A percentile compares a stretch with the other conserved stretches of the same genome.
Conservation (phyloP, 2,888 invertebrate species). For the Horisme vitalbata region DNA sequence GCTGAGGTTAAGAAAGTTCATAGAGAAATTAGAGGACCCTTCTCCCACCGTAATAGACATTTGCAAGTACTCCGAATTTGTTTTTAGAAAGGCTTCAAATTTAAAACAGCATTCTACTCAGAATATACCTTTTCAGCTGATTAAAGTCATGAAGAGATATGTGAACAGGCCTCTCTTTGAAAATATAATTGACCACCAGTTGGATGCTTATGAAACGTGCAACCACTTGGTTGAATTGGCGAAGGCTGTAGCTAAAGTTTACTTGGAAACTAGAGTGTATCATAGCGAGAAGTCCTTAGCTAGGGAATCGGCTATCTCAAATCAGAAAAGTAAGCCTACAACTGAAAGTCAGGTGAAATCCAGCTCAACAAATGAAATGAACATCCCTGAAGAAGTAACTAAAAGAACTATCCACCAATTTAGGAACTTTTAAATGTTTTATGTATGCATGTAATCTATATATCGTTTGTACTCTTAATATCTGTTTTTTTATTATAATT, state of each 20-base stretch:
- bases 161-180: constrained; percentile 1
- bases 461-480: no score
- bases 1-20: neutral
- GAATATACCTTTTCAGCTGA: neutral
- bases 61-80: constrained; percentile 4
- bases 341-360: no score
- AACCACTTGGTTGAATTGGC: constrained; percentile 6
- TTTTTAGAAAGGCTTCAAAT: neutral
- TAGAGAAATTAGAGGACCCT: neutral
- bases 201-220: constrained; percentile 1
- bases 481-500: no score
- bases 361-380: no score
- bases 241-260: constrained; percentile 2
- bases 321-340: neutral
- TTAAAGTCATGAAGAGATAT: constrained; percentile 5
- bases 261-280: constrained; percentile 5
- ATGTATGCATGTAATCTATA: no score
- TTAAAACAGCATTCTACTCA: neutral
- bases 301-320: no score
- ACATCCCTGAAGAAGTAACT: no score
- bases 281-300: no score
- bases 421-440: no score
- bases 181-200: constrained; percentile 1
- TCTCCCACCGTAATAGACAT: neutral
- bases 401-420: no score